Percentiles rank a stretch among this genome's conserved stretches.
Conservation (phyloP, 2,113 vertebrate genomes). For the Paradoxurus hermaphroditus region DNA sequence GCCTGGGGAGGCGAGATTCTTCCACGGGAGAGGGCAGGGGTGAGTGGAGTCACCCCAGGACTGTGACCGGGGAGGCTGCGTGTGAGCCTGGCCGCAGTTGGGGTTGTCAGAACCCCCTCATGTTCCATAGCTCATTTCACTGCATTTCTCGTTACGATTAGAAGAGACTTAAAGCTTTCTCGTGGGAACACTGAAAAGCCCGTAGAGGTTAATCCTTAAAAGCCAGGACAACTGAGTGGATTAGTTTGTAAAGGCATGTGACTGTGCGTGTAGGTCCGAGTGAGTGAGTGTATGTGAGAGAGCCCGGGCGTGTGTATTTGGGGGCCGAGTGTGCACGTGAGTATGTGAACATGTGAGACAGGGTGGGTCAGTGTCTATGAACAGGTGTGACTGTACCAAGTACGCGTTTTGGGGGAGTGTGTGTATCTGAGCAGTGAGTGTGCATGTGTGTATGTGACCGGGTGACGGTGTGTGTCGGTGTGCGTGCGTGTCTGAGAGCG, state of each 20-base stretch:
- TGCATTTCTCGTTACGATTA: neutral
- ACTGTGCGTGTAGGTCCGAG: neutral
- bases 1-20: neutral
- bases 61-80: accelerated
- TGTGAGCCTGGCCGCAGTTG: neutral
- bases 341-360: neutral
- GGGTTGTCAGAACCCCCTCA: neutral
- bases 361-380: too few species aligned
- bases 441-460: neutral
- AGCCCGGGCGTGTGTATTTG: neutral
- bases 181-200: neutral
- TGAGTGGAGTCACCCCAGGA: accelerated
- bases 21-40: neutral
- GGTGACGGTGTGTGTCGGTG: neutral
- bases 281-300: neutral
- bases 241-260: neutral
- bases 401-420: neutral
- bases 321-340: neutral
- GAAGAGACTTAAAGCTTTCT: neutral
- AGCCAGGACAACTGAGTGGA: neutral
- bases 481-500: neutral
- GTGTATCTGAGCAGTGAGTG: neutral
- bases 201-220: neutral
- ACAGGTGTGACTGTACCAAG: neutral
- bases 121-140: neutral